Evolutionary conservation across 2,888 invertebrate species (phyloP), one percentile per base, ranked within the genome.

Genomic region (Drosophila koepferae): DNA sequence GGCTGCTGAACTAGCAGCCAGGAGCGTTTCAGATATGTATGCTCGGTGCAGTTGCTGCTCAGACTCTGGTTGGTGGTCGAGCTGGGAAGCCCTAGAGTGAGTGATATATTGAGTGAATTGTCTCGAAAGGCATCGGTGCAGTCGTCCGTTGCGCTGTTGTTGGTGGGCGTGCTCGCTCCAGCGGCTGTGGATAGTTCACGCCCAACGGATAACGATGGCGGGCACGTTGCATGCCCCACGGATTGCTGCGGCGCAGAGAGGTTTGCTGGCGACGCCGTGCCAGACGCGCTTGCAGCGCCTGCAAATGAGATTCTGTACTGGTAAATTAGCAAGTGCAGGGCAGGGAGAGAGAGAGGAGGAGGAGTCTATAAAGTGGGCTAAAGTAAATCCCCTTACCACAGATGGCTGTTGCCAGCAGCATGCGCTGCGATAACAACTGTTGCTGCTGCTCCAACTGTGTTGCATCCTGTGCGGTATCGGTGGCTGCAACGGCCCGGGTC

Each of bases 51-150:
- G 40, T 91, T 87, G 58, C 89, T 82, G 62, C 48, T 56, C 34
- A 55, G 55, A 60, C 49, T 66, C 58, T 66, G 87, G n/a, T 69
- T 59, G 31, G 61, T 60, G 43, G 61, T 77, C 18, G 79, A 79
- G 28, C 77, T 80, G 40, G 92, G 91, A 63, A 92, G 82, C 14
- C 92, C 92, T 82, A 93, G 73, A 77, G 92, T 90, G 87, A 93
- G 91, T 67, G 93, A 93, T 86, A 93, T 92, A 85, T 92, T 91
- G 85, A 93, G 91, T 63, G 93, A 92, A 69, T 91, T 89, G 82
- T 92, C 92, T 80, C 91, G 83, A 77, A 92, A 92, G 79, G 90
- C 92, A 67, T 91, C 90, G 75, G 92, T 92, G 81, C 90, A 86
- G 79, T 93, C 92, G 81, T 93, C 93, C 76, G 91, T 81, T 72